Conservation (phyloP, 1,140 invertebrate genomes). For the Caenorhabditis brenneri region DNA sequence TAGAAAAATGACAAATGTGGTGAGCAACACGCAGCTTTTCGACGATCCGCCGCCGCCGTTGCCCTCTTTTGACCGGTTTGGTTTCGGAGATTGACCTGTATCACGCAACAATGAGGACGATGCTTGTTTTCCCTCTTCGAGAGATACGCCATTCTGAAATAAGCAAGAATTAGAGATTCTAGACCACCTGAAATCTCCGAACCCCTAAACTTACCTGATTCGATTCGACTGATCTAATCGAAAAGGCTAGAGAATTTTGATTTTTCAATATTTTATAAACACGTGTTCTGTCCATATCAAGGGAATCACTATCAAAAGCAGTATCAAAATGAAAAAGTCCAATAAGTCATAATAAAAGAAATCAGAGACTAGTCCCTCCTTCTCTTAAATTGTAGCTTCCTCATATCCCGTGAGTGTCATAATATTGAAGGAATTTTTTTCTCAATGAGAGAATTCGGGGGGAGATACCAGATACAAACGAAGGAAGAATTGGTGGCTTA, state of each 20-base stretch:
- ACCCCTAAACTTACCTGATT: not conserved
- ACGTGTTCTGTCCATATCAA: not conserved
- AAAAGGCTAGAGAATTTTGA: conserved; percentile 4
- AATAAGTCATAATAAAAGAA: too few species aligned
- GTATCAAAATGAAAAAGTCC: too few species aligned
- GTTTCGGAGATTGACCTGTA: conserved; percentile 29
- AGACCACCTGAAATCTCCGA: too few species aligned
- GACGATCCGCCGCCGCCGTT: too few species aligned
- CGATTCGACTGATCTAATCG: not conserved
- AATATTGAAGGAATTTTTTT: too few species aligned
- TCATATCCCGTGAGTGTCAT: too few species aligned
- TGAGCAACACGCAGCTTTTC: conserved; percentile 29
- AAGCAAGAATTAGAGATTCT: not conserved
- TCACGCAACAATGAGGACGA: conserved; percentile 32
- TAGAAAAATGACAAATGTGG: conserved; percentile 32
- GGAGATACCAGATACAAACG: too few species aligned
- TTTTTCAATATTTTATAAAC: not conserved
- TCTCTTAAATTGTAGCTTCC: too few species aligned
- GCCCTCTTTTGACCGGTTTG: conserved; percentile 18
- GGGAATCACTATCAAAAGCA: too few species aligned
- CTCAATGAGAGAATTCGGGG: too few species aligned
- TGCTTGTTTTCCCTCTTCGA: conserved; percentile 38
- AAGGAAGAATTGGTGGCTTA: not conserved
- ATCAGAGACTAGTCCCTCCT: too few species aligned
- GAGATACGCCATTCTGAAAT: conserved; percentile 37